These are phyloP conservation scores for Ataeniobius toweri DNA, from an alignment of 2,797 vertebrate species.

Conservation along the genomic window DNA sequence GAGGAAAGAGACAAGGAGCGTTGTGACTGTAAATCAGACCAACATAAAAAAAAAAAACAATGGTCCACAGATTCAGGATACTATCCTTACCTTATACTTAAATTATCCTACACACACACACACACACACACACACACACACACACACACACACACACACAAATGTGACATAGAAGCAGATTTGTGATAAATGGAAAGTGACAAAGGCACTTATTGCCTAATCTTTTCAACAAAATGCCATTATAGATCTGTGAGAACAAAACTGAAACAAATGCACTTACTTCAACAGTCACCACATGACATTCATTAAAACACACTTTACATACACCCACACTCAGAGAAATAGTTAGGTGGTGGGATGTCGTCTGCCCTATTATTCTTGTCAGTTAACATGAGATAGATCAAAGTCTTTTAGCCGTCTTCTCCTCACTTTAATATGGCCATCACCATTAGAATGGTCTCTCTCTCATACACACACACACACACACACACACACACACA, in stretches of 20 bases:
- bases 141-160: too few relatives aligned
- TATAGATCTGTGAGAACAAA: slow-evolving; percentile 39
- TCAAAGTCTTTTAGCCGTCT: slow-evolving; percentile 64
- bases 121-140: not conserved
- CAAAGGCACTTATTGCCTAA: too few relatives aligned
- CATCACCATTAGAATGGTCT: slow-evolving; percentile 61
- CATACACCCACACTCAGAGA: slow-evolving; percentile 27
- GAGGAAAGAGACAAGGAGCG: slow-evolving; percentile 28
- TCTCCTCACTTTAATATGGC: slow-evolving; percentile 64
- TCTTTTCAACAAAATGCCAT: not conserved
- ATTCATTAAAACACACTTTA: slow-evolving; percentile 56
- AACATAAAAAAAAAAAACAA: slow-evolving; percentile 64
- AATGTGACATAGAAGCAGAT: not conserved
- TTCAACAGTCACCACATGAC: slow-evolving; percentile 70
- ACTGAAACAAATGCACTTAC: slow-evolving; percentile 58
- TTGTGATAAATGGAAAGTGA: too few relatives aligned
- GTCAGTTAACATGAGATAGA: slow-evolving; percentile 64
- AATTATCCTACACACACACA: slow-evolving; percentile 26
- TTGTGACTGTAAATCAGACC: slow-evolving; percentile 66
- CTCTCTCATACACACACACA: slow-evolving; percentile 26
- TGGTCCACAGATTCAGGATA: slow-evolving; percentile 49
- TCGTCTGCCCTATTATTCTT: slow-evolving; percentile 61
- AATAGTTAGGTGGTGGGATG: slow-evolving; percentile 22
- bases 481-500: slow-evolving; percentile 28
- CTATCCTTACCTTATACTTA: slow-evolving; percentile 41